Evolutionary conservation across 2,113 vertebrate species (phyloP).

Genomic region (Indri indri): DNA sequence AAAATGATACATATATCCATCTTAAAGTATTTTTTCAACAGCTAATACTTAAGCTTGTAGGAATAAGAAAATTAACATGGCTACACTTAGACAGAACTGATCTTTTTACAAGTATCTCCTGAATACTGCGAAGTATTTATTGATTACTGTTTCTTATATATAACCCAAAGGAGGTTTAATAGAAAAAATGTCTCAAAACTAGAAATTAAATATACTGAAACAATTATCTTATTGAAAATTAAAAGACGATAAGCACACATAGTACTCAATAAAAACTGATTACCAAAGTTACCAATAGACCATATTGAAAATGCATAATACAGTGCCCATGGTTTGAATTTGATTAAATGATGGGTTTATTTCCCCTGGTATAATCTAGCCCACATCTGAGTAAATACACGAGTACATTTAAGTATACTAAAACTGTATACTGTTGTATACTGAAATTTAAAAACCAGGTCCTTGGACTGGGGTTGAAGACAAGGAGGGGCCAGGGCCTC

Average conservation of each 20-base stretch:
- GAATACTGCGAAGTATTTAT: constrained; percentile 17
- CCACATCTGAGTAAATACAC: background rate
- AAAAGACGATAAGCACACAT: background rate
- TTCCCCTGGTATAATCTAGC: background rate
- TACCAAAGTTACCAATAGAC: background rate
- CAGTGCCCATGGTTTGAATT: background rate
- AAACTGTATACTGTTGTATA: background rate
- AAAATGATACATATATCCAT: background rate
- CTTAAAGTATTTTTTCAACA: background rate
- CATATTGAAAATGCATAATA: background rate
- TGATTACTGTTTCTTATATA: background rate
- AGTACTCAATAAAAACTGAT: background rate
- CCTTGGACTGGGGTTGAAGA: background rate
- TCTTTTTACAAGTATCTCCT: background rate
- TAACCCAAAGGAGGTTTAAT: background rate
- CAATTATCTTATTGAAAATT: background rate
- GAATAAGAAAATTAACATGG: constrained; percentile 29
- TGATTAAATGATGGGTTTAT: background rate
- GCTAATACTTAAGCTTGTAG: background rate
- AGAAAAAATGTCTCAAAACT: background rate
- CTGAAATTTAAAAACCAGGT: background rate
- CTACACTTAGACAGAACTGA: background rate
- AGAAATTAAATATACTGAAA: background rate
- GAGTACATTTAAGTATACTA: background rate
- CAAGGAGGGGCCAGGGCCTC: background rate